These are phyloP conservation scores for Pollenia griseotomentosa DNA, from an alignment of 2,888 invertebrate genomes.

Conservation along the genomic window DNA sequence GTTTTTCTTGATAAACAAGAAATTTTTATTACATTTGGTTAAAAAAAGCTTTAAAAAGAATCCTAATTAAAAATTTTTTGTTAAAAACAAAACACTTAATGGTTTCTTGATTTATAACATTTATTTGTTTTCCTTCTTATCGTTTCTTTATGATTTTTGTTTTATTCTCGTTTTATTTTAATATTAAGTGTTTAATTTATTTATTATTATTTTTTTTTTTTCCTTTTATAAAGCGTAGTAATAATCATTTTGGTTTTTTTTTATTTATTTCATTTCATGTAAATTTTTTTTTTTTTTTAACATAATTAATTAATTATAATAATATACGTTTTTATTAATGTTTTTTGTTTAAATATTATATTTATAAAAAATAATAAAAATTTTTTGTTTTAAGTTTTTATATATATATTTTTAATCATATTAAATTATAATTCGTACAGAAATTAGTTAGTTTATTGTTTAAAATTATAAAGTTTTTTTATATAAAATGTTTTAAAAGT, in stretches of 20 bases:
- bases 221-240: conserved; percentile 71
- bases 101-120: conserved; percentile 56
- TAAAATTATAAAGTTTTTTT: conserved; percentile 5
- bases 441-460: not conserved
- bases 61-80: too few species aligned
- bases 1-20: too few species aligned
- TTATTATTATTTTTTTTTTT: conserved; percentile 58
- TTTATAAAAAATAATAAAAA: conserved; percentile 65
- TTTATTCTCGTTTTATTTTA: conserved; percentile 53
- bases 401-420: not conserved
- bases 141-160: conserved; percentile 60
- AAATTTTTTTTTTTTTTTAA: conserved; percentile 56
- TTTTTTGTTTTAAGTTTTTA: conserved; percentile 26
- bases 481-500: conserved; percentile 8
- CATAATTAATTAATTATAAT: conserved; percentile 61
- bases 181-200: conserved; percentile 60
- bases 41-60: too few species aligned
- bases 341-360: conserved; percentile 36
- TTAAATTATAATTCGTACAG: conserved; percentile 28
- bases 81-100: not conserved
- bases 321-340: conserved; percentile 50
- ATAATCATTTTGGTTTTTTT: conserved; percentile 60
- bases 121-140: conserved; percentile 65
- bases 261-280: conserved; percentile 46
- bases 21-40: too few species aligned